Base-by-base conservation (phyloP, 2,888 invertebrate species). In the Myopa testacea region DNA sequence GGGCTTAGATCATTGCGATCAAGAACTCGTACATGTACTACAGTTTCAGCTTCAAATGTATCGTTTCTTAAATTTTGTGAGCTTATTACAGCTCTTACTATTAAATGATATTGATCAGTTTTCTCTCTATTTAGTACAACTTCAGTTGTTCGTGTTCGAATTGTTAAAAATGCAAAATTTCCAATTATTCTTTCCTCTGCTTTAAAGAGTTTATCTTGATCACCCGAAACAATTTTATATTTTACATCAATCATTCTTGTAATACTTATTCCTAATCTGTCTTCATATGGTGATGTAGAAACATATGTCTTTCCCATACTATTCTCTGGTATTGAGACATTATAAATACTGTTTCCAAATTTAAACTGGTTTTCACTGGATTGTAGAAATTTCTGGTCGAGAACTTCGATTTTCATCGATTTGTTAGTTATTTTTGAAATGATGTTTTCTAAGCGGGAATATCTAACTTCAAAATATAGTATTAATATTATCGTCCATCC, bases 1-100 rank as follows among this genome's bases (percentile, higher is more conserved):
- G 99, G 99, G 88, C 94, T 96, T 81, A 98, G 92, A 89, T 98
- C 98, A 90, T 97, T 96, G 77, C 94, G 94, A 90, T 97, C 96
- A 78, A 94, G 90, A 78, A 97, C 93, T 80, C 91, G 91, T 58
- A 97, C 93, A 77, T 92, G 90, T 60, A 96, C 93, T 52, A 90
- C 91, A 14, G 95, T 91, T 86, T 95, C 94, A 74, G 95, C 92
- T 86, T 95, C 94, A 80, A 93, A 83, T 45, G 79, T 81, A 58
- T 78, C 71, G 60, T 81, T 80, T 65, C 70, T 79, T 75, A 71
- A 65, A n/a, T 76, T 72, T 58, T 78, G 76, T 45, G 77, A 80
- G 45, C 75, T 80, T 83, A 94, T 91, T 82, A 93, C 92, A 1
- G 95, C 96, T 82, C 93, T 92, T 81, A 98, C 92, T 84, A 93